phyloP scores from a whole-genome alignment of 2,888 invertebrate genomes.

The Drosophila tanythrix region DNA sequence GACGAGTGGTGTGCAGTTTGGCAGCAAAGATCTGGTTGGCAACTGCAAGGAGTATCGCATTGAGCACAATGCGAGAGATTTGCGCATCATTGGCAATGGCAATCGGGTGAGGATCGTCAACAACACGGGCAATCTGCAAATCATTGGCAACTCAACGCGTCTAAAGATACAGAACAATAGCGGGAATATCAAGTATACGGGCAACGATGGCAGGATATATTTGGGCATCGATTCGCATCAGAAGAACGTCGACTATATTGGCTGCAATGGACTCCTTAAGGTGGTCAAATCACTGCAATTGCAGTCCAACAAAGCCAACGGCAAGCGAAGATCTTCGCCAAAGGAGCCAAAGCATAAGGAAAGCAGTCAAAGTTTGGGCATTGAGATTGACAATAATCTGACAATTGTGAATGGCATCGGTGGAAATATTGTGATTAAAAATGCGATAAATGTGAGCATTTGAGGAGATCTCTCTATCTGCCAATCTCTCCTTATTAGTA shows the following conservation, averaged over 20 bases:
- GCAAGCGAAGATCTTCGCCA: slow-evolving; percentile 21
- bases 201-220: slow-evolving; percentile 83
- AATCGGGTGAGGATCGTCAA: slow-evolving; percentile 82
- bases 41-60: slow-evolving; percentile 84
- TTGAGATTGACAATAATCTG: slow-evolving; percentile 72
- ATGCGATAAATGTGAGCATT: slow-evolving; percentile 80
- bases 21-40: slow-evolving; percentile 80
- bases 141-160: slow-evolving; percentile 82
- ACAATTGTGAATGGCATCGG: slow-evolving; percentile 73
- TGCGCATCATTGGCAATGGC: slow-evolving; percentile 83
- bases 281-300: slow-evolving; percentile 76
- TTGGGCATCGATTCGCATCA: slow-evolving; percentile 82
- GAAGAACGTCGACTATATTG: slow-evolving; percentile 82
- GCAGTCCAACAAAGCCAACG: slow-evolving; percentile 37
- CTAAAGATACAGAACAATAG: slow-evolving; percentile 82
- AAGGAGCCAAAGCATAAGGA: neutral
- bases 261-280: slow-evolving; percentile 83
- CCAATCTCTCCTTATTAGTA: slow-evolving; percentile 41
- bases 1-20: slow-evolving; percentile 16
- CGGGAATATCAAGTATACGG: slow-evolving; percentile 82
- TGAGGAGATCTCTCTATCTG: slow-evolving; percentile 28
- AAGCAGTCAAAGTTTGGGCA: slow-evolving; percentile 8
- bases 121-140: slow-evolving; percentile 80
- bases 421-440: slow-evolving; percentile 80
- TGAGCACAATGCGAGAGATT: slow-evolving; percentile 76